These are phyloP conservation scores for Lumbricus terrestris DNA, from an alignment of 2,888 invertebrate species.

Conservation along the genomic window DNA sequence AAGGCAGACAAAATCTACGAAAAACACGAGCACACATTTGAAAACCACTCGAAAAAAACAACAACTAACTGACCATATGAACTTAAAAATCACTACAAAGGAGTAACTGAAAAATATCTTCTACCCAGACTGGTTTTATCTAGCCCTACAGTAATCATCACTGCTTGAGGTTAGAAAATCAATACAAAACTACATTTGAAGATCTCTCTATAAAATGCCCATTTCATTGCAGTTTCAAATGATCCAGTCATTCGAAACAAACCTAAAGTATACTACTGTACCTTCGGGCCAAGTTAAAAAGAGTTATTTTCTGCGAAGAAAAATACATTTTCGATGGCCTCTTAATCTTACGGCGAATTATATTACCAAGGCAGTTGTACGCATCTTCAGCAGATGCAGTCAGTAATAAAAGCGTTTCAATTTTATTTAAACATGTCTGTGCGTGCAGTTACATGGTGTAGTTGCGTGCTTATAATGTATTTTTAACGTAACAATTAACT, in stretches of 20 bases:
- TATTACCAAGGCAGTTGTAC: background rate
- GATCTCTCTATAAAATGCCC: background rate
- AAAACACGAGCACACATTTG: background rate
- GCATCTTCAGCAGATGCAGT: background rate
- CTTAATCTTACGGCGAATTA: too few relatives aligned
- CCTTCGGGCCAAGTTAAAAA: background rate
- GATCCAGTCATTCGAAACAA: background rate
- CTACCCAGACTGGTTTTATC: background rate
- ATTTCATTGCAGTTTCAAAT: background rate
- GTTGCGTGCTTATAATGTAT: background rate
- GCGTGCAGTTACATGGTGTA: background rate
- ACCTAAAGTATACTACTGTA: background rate
- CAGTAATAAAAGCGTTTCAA: background rate
- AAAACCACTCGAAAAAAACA: background rate
- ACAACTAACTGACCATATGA: background rate
- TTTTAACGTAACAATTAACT: background rate
- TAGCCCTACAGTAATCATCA: too few relatives aligned
- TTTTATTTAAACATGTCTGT: background rate
- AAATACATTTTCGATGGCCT: background rate
- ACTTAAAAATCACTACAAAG: background rate
- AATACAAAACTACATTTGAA: too few relatives aligned
- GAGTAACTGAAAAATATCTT: background rate
- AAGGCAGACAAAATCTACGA: background rate
- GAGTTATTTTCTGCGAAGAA: background rate
- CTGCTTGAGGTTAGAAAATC: too few relatives aligned